Evolutionary conservation across 2,113 vertebrate species (phyloP).

Genomic region (Lycaon pictus): DNA sequence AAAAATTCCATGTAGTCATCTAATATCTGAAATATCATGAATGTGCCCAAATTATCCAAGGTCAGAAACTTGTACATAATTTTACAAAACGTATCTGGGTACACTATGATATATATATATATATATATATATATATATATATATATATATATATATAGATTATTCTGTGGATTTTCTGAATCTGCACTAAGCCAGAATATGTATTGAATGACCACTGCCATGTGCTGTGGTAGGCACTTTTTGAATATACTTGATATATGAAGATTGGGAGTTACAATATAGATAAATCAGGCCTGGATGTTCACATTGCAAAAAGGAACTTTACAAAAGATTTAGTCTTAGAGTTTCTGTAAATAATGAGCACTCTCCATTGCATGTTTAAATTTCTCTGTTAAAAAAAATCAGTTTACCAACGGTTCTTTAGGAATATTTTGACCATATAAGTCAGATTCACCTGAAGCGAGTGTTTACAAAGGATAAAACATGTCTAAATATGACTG

Average conservation of each 20-base stretch:
- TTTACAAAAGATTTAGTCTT: conserved; percentile 1
- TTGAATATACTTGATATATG: background rate
- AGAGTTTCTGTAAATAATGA: conserved; percentile 38
- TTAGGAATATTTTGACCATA: conserved; percentile 1
- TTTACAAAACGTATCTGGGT: background rate
- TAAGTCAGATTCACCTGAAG: conserved; percentile 12
- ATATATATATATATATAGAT: background rate
- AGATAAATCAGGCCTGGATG: background rate
- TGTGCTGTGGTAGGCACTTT: background rate
- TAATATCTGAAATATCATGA: background rate
- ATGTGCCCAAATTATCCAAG: background rate
- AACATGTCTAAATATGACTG: conserved; percentile 6
- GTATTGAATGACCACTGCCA: background rate
- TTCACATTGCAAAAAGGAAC: background rate
- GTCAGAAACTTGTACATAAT: background rate
- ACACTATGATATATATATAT: background rate
- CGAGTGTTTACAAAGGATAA: conserved; percentile 49
- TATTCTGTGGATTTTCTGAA: conserved; percentile 17
- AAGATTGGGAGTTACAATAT: background rate
- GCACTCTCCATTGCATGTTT: background rate
- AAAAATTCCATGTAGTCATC: background rate
- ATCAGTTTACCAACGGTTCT: background rate
- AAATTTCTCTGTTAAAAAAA: conserved; percentile 13
- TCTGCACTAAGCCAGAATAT: background rate
- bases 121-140: no score